Percentiles rank a stretch among this genome's conserved stretches.
Evolutionary conservation across 2,113 vertebrate genomes (phyloP).

Genomic region (Nicator chloris): DNA sequence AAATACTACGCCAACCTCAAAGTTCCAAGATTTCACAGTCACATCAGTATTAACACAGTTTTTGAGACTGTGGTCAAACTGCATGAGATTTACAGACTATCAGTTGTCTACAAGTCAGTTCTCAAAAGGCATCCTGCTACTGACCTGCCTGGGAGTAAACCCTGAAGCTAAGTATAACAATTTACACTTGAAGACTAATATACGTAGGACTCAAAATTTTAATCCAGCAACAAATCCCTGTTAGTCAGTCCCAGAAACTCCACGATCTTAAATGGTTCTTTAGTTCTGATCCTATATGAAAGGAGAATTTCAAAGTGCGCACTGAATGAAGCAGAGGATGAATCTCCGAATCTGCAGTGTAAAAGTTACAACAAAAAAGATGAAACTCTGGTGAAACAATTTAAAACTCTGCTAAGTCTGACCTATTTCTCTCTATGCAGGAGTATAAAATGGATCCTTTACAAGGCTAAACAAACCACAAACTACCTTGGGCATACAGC

Average conservation of each 20-base stretch:
- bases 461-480: slow-evolving; percentile 15
- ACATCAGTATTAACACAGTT: neutral
- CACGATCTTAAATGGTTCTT: neutral
- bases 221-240: neutral
- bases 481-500: neutral
- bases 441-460: neutral
- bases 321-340: neutral
- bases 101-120: neutral
- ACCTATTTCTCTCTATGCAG: neutral
- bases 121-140: neutral
- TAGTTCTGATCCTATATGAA: neutral
- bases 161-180: neutral
- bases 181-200: neutral
- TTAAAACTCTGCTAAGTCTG: neutral
- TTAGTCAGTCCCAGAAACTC: neutral
- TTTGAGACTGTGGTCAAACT: neutral
- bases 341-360: neutral
- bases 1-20: neutral
- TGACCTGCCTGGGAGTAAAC: neutral
- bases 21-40: neutral
- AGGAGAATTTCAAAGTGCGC: neutral
- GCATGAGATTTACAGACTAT: neutral
- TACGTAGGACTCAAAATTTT: neutral
- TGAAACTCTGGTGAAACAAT: neutral
- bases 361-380: neutral